Evolutionary conservation across 2,113 vertebrate genomes (phyloP).

Genomic region (Peucedramus taeniatus): DNA sequence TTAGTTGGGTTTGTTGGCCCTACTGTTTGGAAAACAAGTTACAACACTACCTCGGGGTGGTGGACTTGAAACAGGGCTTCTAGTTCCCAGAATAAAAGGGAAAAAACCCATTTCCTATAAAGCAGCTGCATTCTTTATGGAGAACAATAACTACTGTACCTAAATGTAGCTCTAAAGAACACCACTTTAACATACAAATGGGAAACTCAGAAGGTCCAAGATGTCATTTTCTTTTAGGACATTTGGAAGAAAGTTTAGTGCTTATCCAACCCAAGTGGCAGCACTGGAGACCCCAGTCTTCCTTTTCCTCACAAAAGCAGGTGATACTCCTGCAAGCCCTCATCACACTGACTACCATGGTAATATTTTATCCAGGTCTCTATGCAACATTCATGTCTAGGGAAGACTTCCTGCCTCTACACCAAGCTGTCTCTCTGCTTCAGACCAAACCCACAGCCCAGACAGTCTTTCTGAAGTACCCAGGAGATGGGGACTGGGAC

Average conservation of each 20-base stretch:
- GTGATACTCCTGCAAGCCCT: not conserved
- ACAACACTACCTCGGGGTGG: accelerated
- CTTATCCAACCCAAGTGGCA: not conserved
- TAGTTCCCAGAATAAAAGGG: not conserved
- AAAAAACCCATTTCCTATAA: not conserved
- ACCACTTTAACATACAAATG: not conserved
- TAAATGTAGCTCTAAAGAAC: not conserved
- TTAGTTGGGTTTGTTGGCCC: not conserved
- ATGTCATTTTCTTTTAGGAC: not conserved
- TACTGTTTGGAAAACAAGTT: not conserved
- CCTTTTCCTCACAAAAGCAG: not conserved
- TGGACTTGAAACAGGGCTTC: not conserved
- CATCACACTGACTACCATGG: not conserved
- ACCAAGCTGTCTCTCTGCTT: not conserved
- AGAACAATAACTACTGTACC: not conserved
- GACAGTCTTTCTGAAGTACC: not conserved
- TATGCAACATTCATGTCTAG: not conserved
- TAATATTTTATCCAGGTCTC: not conserved
- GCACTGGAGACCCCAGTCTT: not conserved
- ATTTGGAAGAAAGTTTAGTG: not conserved
- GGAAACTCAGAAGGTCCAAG: not conserved
- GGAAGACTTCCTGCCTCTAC: not conserved
- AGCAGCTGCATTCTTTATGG: not conserved
- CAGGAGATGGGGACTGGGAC: not conserved
- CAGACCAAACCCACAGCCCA: not conserved